Conservation (phyloP, 2,113 vertebrate genomes). For the Seriola aureovittata region DNA sequence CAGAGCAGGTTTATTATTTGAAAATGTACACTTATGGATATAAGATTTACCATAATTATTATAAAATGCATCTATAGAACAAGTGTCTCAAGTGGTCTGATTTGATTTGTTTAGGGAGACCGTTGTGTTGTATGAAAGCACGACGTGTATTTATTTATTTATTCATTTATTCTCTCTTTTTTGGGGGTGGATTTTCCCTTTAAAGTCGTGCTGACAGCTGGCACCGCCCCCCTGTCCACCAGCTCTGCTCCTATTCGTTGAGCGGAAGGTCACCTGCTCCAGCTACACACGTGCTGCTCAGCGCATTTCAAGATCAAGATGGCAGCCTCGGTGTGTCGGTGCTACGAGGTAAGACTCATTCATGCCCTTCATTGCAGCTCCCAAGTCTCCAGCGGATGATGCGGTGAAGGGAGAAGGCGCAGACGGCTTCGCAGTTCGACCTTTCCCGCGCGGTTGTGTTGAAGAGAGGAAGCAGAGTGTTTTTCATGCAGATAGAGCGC, state of each 20-base stretch:
- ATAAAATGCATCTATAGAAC: background rate
- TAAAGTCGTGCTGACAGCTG: conserved; percentile 33
- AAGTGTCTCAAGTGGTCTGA: background rate
- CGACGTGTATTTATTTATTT: background rate
- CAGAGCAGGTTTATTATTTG: background rate
- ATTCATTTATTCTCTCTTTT: background rate
- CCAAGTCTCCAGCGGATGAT: rapidly evolving
- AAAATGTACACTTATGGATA: too few species aligned
- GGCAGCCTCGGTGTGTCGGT: conserved; percentile 87
- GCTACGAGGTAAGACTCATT: conserved; percentile 86
- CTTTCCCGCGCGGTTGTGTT: background rate
- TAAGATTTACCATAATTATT: background rate
- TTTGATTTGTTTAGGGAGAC: background rate
- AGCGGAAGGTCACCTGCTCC: conserved; percentile 66
- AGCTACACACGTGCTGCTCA: conserved; percentile 53
- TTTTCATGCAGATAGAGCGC: background rate
- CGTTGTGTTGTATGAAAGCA: background rate
- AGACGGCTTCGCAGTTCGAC: rapidly evolving
- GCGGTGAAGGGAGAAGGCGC: rapidly evolving
- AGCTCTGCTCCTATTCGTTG: conserved; percentile 63
- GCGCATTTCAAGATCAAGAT: conserved; percentile 80
- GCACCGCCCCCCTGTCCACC: conserved; percentile 31
- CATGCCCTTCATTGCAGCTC: conserved; percentile 19
- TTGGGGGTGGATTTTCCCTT: conserved; percentile 25
- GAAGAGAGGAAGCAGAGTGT: background rate